Conservation (phyloP, 2,113 vertebrate species). For the Leptodactylus fuscus region DNA sequence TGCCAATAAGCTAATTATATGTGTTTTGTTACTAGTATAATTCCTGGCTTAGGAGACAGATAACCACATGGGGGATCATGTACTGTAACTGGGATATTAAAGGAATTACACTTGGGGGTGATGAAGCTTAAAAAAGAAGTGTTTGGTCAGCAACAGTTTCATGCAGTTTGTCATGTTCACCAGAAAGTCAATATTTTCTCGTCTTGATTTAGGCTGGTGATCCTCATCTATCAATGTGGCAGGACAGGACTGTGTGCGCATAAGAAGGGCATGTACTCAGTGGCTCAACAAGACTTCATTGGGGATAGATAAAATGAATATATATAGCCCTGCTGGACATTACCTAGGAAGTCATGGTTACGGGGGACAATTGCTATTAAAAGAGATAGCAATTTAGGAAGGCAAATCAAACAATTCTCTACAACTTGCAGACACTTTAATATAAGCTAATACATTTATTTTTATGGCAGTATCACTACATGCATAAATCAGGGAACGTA, state of each 20-base stretch:
- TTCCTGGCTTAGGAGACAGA: slow-evolving; percentile 19
- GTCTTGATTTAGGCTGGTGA: slow-evolving; percentile 48
- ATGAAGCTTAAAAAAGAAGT: slow-evolving; percentile 49
- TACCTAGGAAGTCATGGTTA: background rate
- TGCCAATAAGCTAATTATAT: slow-evolving; percentile 53
- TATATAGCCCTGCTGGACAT: background rate
- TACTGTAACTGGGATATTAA: slow-evolving; percentile 43
- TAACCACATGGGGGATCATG: slow-evolving; percentile 50
- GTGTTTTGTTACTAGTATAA: slow-evolving; percentile 52
- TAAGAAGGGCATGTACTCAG: slow-evolving; percentile 24
- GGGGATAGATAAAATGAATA: background rate
- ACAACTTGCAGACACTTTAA: background rate
- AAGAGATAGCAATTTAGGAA: background rate
- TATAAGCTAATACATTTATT: too few species aligned
- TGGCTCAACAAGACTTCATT: background rate
- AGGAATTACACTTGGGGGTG: slow-evolving; percentile 41
- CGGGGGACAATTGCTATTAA: background rate
- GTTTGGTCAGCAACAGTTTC: slow-evolving; percentile 56
- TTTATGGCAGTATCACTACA: too few species aligned
- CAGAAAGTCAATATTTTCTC: slow-evolving; percentile 54
- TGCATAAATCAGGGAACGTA: too few species aligned
- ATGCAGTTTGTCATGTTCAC: slow-evolving; percentile 54
- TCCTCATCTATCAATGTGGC: slow-evolving; percentile 54
- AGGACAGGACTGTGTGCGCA: background rate
- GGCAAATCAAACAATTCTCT: background rate